Conservation (phyloP, 2,888 invertebrate species). For the Mongoloraphidia duomilia region DNA sequence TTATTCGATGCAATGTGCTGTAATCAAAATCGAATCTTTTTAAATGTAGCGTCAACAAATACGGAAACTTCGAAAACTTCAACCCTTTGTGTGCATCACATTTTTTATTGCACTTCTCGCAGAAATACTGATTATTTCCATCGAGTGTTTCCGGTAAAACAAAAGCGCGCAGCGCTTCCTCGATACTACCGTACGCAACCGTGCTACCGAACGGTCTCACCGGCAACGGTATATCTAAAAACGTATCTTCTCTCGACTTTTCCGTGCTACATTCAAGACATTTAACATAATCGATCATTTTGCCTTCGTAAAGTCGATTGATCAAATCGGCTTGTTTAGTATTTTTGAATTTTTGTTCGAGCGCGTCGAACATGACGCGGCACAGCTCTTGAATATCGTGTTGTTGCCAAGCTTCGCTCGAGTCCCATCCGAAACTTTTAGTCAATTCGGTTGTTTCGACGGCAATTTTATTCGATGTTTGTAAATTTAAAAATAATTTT, state of each 20-base stretch:
- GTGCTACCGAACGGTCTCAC: slow-evolving; percentile 69
- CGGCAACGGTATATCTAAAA: slow-evolving; percentile 74
- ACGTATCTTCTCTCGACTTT: slow-evolving; percentile 68
- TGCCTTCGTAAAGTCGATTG: slow-evolving; percentile 44
- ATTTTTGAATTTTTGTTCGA: slow-evolving; percentile 70
- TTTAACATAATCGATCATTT: slow-evolving; percentile 80
- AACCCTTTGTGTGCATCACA: slow-evolving; percentile 83
- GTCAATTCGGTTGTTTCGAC: slow-evolving; percentile 80
- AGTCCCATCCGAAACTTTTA: slow-evolving; percentile 81
- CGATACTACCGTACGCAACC: slow-evolving; percentile 63
- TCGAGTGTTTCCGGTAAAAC: slow-evolving; percentile 72
- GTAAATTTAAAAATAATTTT: slow-evolving; percentile 68
- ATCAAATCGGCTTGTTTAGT: slow-evolving; percentile 71
- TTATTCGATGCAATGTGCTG: slow-evolving; percentile 67
- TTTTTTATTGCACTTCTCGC: slow-evolving; percentile 73
- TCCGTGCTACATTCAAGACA: slow-evolving; percentile 74
- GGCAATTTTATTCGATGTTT: slow-evolving; percentile 64
- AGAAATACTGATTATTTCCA: slow-evolving; percentile 74
- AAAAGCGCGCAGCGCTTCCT: slow-evolving; percentile 71
- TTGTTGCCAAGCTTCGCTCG: slow-evolving; percentile 81
- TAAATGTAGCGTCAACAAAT: slow-evolving; percentile 70
- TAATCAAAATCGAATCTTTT: slow-evolving; percentile 87
- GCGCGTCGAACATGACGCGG: slow-evolving; percentile 79
- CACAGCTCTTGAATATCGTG: slow-evolving; percentile 86
- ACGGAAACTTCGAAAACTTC: slow-evolving; percentile 74